phyloP scores from a whole-genome alignment of 1,140 invertebrate genomes.

The Prorops nasuta region DNA sequence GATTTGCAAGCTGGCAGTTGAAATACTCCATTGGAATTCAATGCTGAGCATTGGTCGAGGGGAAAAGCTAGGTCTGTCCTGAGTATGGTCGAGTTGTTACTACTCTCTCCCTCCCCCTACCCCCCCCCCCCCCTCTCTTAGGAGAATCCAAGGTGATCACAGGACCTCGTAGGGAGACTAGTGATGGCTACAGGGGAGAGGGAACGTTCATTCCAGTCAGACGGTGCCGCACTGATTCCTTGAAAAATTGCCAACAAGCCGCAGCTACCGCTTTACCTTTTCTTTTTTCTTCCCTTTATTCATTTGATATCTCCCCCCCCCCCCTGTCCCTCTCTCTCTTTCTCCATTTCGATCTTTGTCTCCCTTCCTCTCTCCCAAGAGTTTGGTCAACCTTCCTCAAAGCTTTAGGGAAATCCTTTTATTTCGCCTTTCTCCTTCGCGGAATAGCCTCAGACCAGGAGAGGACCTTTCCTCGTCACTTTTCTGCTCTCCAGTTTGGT shows the following conservation, averaged over 20 bases:
- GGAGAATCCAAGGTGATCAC: slow-evolving; percentile 13
- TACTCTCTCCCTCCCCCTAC: too few species aligned
- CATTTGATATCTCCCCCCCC: slow-evolving; percentile 2
- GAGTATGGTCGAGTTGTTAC: too few species aligned
- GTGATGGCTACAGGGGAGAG: slow-evolving; percentile 1
- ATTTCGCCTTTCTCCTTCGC: slow-evolving; percentile 1
- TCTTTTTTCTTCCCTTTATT: slow-evolving; percentile 6
- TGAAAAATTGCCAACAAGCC: slow-evolving; percentile 44
- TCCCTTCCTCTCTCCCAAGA: too few species aligned
- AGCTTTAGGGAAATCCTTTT: slow-evolving; percentile 15
- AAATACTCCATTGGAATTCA: too few species aligned
- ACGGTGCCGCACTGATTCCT: slow-evolving; percentile 36
- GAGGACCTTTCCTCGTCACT: too few species aligned
- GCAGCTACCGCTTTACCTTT: neutral
- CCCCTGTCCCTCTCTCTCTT: neutral
- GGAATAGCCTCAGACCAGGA: neutral
- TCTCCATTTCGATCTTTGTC: too few species aligned
- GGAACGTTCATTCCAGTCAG: slow-evolving; percentile 37
- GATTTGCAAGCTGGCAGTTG: too few species aligned
- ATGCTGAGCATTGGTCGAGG: too few species aligned
- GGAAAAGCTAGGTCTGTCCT: too few species aligned
- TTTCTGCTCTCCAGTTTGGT: too few species aligned
- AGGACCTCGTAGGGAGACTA: slow-evolving; percentile 1
- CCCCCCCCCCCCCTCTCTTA: too few species aligned
- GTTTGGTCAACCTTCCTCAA: slow-evolving; percentile 8